Base-by-base conservation (phyloP, 2,888 invertebrate genomes). In the Plebejus melissa region DNA sequence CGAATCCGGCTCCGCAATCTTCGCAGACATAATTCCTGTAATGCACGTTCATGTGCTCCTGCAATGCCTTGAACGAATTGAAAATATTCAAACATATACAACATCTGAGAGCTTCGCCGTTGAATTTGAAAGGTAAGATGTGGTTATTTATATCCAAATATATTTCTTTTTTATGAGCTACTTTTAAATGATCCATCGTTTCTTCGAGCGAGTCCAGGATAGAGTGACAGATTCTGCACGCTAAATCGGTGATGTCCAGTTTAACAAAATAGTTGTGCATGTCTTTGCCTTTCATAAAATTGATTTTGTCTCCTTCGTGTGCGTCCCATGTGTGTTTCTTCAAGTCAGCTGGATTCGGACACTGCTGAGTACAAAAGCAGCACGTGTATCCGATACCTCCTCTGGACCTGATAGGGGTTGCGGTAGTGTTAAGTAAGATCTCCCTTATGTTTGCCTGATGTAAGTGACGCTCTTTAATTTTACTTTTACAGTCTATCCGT, bases 361-460 rank as follows among this genome's bases (percentile, higher is more conserved):
- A 88, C 58, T 88, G 83, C n/a, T 83, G 79, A 0, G 81, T 74
- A 75, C 91, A 91, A 77, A 88, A 91, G 3, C 86, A 83, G 78
- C 91, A 91, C 0, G 83, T 78, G 77, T 86, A 91, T 0, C 88
- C 88, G 0, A 85, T 83, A 0, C 88, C 87, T 0, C 83, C 84
- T 16, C 85, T 83, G 69, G 85, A 83, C 22, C 86, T 83, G 5
- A 91, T 88, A 0, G 91, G 91, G 0, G 91, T 91, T 0, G 91
- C 91, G 71, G 90, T 91, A 0, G 91, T 87, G 76, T 84, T 80
- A 2, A 82, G 77, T 4, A 90, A 77, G 76, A 90, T 85, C 50
- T 85, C 84, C 69, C 82, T 81, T 0, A 90, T 83, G 76, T 90
- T 90, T 32, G 83, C 82, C 9, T 84, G 84, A 65, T 89, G 88